Percentiles rank a stretch among this genome's conserved stretches.
Evolutionary conservation across 2,113 vertebrate species (phyloP).

Genomic region (Coptodon rendalli): DNA sequence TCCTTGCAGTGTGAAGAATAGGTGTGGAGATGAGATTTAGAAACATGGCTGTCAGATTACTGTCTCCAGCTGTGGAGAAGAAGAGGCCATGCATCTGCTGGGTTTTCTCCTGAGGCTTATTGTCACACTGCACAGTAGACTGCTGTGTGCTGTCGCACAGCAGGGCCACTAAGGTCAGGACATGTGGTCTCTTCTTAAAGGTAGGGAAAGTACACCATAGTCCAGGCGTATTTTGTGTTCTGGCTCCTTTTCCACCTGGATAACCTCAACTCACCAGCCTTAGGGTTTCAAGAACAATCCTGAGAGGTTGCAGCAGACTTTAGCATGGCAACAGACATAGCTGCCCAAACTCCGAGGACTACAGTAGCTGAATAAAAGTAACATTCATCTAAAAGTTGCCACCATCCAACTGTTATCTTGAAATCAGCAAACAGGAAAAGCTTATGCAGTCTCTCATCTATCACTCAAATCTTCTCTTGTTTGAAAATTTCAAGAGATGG

Average conservation of each 20-base stretch:
- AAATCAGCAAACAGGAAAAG: background rate
- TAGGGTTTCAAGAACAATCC: background rate
- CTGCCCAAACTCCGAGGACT: background rate
- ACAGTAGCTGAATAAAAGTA: background rate
- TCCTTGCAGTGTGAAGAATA: constrained; percentile 47
- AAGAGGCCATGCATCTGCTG: background rate
- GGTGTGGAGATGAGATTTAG: constrained; percentile 60
- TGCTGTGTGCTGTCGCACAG: constrained; percentile 14
- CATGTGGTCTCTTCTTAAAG: constrained; percentile 18
- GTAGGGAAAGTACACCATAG: background rate
- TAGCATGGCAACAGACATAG: background rate
- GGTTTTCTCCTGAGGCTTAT: background rate
- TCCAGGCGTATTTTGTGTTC: background rate
- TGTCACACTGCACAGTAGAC: background rate
- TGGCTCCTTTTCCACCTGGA: background rate
- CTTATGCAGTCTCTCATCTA: background rate
- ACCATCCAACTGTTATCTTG: background rate
- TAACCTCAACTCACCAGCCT: background rate
- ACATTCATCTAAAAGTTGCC: background rate
- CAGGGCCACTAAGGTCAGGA: background rate
- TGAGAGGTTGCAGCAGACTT: background rate
- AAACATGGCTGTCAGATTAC: constrained; percentile 62
- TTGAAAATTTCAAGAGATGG: constrained; percentile 27
- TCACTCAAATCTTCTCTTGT: constrained; percentile 1
- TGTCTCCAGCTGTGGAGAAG: constrained; percentile 33